Conservation (phyloP, 2,113 vertebrate species). For the Tragelaphus scriptus region DNA sequence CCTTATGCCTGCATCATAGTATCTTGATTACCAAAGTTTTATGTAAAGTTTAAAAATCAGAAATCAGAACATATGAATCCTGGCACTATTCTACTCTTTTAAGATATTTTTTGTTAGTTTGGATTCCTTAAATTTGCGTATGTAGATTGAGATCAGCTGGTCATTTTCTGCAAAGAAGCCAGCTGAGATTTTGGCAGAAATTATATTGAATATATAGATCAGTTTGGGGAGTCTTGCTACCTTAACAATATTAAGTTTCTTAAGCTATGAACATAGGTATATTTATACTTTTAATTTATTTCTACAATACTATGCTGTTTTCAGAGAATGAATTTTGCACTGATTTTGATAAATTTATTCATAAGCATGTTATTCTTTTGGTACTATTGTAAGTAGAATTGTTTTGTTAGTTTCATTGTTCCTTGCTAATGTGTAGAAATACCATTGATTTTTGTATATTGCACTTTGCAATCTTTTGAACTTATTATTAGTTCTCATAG, state of each 20-base stretch:
- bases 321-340: background rate
- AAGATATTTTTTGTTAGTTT: background rate
- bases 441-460: background rate
- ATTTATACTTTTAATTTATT: background rate
- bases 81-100: background rate
- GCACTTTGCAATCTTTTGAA: background rate
- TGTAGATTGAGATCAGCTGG: background rate
- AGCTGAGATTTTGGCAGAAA: background rate
- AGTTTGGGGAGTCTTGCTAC: background rate
- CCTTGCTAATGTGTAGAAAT: background rate
- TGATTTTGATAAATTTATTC: background rate
- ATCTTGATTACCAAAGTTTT: background rate
- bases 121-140: background rate
- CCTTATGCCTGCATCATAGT: background rate
- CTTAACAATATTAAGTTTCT: background rate
- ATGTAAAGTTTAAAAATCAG: background rate
- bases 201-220: background rate
- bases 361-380: background rate
- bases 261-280: background rate
- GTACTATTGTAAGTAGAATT: background rate
- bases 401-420: background rate
- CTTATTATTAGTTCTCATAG: background rate
- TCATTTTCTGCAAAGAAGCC: background rate
- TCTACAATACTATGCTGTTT: background rate
- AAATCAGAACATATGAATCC: background rate